Percentiles rank a stretch among this genome's conserved stretches.
Conservation (phyloP, 2,113 vertebrate genomes). For the Caracal caracal region DNA sequence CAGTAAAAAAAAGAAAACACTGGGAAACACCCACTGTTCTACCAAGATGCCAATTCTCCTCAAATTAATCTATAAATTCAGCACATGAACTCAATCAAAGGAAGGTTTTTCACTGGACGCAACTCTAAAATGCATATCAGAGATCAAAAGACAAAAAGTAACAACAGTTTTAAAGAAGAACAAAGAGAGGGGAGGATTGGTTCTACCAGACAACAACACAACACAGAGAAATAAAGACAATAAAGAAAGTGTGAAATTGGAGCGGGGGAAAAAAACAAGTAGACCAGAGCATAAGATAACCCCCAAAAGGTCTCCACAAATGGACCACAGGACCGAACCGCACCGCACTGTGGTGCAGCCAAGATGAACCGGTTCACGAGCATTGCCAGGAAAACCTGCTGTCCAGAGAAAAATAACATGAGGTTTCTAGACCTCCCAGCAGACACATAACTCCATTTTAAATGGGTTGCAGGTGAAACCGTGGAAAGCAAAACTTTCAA, state of each 20-base stretch:
- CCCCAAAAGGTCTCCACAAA: too few species aligned
- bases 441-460: not conserved
- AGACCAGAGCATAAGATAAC: not conserved
- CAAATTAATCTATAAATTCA: not conserved
- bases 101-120: not conserved
- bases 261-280: not conserved
- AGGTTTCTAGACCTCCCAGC: not conserved
- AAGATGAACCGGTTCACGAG: fast-evolving
- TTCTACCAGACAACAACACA: not conserved
- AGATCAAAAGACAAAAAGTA: not conserved
- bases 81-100: not conserved
- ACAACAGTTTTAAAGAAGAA: not conserved
- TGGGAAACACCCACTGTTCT: not conserved
- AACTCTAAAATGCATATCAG: not conserved
- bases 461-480: fast-evolving
- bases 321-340: not conserved
- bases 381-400: fast-evolving
- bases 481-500: not conserved
- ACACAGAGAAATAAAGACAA: not conserved
- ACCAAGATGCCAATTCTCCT: not conserved
- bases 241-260: not conserved
- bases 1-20: not conserved
- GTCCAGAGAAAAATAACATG: not conserved
- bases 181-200: not conserved
- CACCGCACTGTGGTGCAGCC: fast-evolving